phyloP scores from a whole-genome alignment of 2,888 invertebrate genomes.

The Drosophila aldrichi region DNA sequence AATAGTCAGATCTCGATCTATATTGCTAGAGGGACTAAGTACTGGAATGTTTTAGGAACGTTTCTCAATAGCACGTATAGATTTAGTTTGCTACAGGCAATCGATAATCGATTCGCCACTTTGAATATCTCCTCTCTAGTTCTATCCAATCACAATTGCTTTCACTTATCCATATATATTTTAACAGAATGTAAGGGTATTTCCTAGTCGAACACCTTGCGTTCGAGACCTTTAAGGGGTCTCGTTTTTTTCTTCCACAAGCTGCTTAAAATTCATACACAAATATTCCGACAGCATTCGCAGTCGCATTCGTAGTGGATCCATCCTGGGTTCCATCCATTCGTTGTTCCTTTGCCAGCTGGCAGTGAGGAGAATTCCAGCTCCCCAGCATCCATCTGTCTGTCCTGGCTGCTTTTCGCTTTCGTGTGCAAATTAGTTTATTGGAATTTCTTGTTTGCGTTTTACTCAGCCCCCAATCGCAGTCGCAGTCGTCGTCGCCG shows the following conservation, averaged over 20 bases:
- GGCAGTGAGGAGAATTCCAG: not conserved
- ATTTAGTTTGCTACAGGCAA: too few species aligned
- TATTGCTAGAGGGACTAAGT: too few species aligned
- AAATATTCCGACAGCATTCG: slow-evolving; percentile 61
- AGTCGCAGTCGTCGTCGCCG: not conserved
- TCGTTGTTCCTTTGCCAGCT: slow-evolving; percentile 3
- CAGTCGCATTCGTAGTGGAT: slow-evolving; percentile 6
- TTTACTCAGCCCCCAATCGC: slow-evolving; percentile 29
- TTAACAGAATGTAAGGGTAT: not conserved
- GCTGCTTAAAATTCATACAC: slow-evolving; percentile 78
- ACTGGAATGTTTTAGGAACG: too few species aligned
- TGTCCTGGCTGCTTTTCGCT: slow-evolving; percentile 50
- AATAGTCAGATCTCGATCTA: too few species aligned
- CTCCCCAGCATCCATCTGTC: slow-evolving; percentile 28
- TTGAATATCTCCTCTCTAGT: not conserved
- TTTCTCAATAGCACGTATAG: too few species aligned
- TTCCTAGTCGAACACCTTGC: not conserved
- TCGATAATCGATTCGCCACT: too few species aligned
- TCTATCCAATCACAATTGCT: not conserved
- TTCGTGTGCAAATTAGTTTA: slow-evolving; percentile 83
- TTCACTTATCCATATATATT: too few species aligned
- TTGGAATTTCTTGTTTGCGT: slow-evolving; percentile 80
- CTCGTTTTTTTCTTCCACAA: slow-evolving; percentile 48
- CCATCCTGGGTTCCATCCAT: not conserved
- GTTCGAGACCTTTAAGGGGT: too few species aligned